phyloP scores from a whole-genome alignment of 2,113 vertebrate species.

The Anoplopoma fimbria region DNA sequence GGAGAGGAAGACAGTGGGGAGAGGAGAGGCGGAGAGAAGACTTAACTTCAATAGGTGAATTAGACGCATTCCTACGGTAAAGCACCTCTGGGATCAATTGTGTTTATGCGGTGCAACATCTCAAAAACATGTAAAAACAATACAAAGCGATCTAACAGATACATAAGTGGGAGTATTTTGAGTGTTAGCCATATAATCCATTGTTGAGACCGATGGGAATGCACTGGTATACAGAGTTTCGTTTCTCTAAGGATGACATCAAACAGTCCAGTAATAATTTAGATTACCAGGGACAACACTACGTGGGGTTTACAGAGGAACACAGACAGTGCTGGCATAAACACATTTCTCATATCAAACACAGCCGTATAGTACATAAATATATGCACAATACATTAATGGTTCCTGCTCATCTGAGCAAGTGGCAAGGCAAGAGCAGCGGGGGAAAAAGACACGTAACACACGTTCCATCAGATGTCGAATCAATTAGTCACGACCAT shows the following conservation, averaged over 20 bases:
- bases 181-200: slow-evolving; percentile 77
- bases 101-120: slow-evolving; percentile 77
- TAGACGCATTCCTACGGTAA: slow-evolving; percentile 59
- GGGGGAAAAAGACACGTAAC: slow-evolving; percentile 72
- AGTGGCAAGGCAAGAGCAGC: slow-evolving; percentile 67
- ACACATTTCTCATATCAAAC: slow-evolving; percentile 79
- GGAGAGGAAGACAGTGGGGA: slow-evolving; percentile 37
- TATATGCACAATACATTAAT: slow-evolving; percentile 79
- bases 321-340: slow-evolving; percentile 72
- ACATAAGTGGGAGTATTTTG: slow-evolving; percentile 77
- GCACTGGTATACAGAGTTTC: slow-evolving; percentile 61
- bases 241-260: slow-evolving; percentile 76
- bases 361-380: slow-evolving; percentile 73
- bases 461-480: slow-evolving; percentile 80
- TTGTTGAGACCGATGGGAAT: slow-evolving; percentile 74
- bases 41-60: slow-evolving; percentile 72
- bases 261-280: slow-evolving; percentile 80
- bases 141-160: slow-evolving; percentile 79
- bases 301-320: slow-evolving; percentile 65
- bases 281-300: slow-evolving; percentile 76
- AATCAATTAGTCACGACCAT: slow-evolving; percentile 83
- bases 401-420: slow-evolving; percentile 73
- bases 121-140: slow-evolving; percentile 77
- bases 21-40: slow-evolving; percentile 36
- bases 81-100: slow-evolving; percentile 72